Evolutionary conservation across 2,797 vertebrate species (phyloP).

Genomic region (Brachyrhaphis roseni): DNA sequence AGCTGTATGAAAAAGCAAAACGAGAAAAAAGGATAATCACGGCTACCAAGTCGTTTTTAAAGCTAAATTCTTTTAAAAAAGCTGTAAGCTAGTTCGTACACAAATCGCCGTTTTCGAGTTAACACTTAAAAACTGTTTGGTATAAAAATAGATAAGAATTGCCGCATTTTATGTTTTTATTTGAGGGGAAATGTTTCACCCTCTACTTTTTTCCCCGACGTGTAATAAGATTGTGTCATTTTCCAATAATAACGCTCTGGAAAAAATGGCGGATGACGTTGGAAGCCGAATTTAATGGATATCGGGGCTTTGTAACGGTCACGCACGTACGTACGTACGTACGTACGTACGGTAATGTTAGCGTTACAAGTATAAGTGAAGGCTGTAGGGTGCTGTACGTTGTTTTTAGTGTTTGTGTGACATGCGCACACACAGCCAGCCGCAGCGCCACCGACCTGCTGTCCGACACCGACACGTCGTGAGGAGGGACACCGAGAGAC

Average conservation of each 20-base stretch:
- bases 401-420: constrained; percentile 31
- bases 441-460: constrained; percentile 26
- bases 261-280: background rate
- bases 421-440: constrained; percentile 61
- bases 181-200: background rate
- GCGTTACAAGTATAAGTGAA: background rate
- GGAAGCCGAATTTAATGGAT: background rate
- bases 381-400: background rate
- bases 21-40: background rate
- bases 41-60: background rate
- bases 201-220: background rate
- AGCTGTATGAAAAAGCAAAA: background rate
- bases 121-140: background rate
- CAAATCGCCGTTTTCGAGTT: background rate
- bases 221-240: background rate
- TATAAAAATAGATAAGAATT: background rate
- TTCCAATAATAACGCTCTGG: background rate
- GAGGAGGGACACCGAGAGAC: constrained; percentile 45
- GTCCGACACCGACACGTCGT: constrained; percentile 35
- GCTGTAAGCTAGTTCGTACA: background rate
- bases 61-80: background rate
- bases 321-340: background rate
- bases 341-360: background rate
- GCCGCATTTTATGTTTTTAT: background rate
- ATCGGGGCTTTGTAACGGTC: background rate